Conservation (phyloP, 2,113 vertebrate species). For the Steatornis caripensis region DNA sequence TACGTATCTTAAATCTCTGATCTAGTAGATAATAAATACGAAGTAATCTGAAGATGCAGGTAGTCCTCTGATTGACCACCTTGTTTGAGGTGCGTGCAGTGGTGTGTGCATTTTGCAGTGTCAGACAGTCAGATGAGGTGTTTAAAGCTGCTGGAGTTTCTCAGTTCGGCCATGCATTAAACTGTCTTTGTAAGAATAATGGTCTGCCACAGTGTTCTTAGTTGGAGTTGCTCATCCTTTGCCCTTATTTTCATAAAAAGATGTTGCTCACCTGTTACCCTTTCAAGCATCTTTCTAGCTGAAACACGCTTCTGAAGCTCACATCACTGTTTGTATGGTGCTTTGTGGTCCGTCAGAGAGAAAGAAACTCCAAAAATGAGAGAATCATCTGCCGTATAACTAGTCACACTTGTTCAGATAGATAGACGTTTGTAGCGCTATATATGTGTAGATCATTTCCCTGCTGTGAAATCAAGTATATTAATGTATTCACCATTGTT, state of each 20-base stretch:
- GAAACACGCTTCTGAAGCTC: background rate
- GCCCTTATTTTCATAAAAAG: background rate
- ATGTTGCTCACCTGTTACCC: background rate
- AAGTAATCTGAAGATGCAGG: background rate
- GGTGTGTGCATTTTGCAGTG: background rate
- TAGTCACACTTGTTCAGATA: background rate
- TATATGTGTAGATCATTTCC: background rate
- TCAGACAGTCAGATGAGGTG: background rate
- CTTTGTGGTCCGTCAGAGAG: background rate
- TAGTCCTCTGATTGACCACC: background rate
- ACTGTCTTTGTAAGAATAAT: background rate
- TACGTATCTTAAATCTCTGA: background rate
- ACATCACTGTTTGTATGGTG: background rate
- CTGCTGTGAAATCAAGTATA: background rate
- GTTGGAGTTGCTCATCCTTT: background rate
- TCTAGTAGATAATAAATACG: background rate
- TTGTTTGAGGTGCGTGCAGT: rapidly evolving
- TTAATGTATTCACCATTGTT: background rate
- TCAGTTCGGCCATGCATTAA: background rate
- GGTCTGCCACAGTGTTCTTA: background rate
- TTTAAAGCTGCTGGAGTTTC: background rate
- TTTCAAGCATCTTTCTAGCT: background rate
- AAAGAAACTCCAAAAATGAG: background rate
- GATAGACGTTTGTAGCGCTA: background rate
- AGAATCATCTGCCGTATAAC: background rate